Conservation (phyloP, 1,140 invertebrate genomes). For the Hestina assimilis region DNA sequence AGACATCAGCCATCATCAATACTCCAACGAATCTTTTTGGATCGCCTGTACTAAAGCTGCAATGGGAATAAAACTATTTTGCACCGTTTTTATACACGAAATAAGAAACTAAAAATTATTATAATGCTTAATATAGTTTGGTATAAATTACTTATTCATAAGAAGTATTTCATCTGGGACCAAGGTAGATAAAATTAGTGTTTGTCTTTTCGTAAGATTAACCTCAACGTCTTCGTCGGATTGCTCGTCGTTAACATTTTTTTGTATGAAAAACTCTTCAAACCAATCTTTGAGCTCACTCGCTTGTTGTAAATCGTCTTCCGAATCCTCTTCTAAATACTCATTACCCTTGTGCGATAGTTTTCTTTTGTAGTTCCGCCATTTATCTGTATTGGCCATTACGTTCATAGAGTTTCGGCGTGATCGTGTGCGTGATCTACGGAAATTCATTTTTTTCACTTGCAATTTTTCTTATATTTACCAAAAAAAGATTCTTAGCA, state of each 20-base stretch:
- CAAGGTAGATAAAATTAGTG: slow-evolving; percentile 59
- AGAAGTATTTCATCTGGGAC: slow-evolving; percentile 66
- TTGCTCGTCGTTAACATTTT: slow-evolving; percentile 37
- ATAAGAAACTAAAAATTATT: background rate
- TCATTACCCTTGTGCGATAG: slow-evolving; percentile 38
- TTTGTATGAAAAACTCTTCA: slow-evolving; percentile 54
- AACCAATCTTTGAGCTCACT: slow-evolving; percentile 54
- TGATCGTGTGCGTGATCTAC: slow-evolving; percentile 41
- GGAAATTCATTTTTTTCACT: slow-evolving; percentile 53
- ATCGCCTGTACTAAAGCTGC: slow-evolving; percentile 47
- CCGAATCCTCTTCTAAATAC: slow-evolving; percentile 38
- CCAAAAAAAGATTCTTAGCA: slow-evolving; percentile 26
- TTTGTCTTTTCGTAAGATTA: slow-evolving; percentile 59
- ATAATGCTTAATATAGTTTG: background rate
- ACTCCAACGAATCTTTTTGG: slow-evolving; percentile 79
- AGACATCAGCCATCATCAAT: slow-evolving; percentile 82
- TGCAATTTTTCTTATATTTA: slow-evolving; percentile 41
- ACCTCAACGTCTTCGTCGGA: slow-evolving; percentile 63
- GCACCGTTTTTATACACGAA: background rate
- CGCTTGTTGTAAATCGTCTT: slow-evolving; percentile 44
- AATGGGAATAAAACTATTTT: slow-evolving; percentile 22
- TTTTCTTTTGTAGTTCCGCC: slow-evolving; percentile 42
- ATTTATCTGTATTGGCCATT: slow-evolving; percentile 50
- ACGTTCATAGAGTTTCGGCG: slow-evolving; percentile 50
- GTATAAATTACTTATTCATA: slow-evolving; percentile 55